These are phyloP conservation scores for Hippolais icterina DNA, from an alignment of 2,113 vertebrate species.

Conservation along the genomic window DNA sequence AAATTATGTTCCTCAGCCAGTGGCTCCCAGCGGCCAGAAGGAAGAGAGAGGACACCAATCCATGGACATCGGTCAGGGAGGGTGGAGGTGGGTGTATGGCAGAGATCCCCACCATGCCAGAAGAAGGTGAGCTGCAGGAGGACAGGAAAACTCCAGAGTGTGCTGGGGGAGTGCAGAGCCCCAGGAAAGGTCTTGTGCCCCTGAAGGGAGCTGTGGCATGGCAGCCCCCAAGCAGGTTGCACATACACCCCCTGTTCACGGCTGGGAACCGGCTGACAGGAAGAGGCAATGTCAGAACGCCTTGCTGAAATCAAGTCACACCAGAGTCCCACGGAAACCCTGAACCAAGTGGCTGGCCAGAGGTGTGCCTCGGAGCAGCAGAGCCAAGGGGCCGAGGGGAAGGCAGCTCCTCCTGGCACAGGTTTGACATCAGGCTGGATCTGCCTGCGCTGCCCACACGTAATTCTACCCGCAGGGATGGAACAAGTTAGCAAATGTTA, in stretches of 20 bases:
- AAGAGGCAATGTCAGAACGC: neutral
- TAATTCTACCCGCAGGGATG: neutral
- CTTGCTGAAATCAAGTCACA: neutral
- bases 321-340: neutral
- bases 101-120: neutral
- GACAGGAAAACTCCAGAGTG: neutral
- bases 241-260: accelerated
- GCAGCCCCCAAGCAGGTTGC: neutral
- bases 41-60: neutral
- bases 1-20: neutral
- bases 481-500: neutral
- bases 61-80: neutral
- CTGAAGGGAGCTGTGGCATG: accelerated
- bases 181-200: accelerated
- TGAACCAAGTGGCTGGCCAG: neutral
- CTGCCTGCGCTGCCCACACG: neutral
- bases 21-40: neutral
- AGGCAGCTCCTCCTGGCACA: neutral
- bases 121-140: neutral
- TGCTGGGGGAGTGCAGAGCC: neutral
- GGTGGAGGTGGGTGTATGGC: accelerated
- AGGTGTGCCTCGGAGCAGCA: neutral
- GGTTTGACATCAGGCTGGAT: neutral
- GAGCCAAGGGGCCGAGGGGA: neutral
- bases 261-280: accelerated